phyloP scores from a whole-genome alignment of 1,140 invertebrate species.

The Aradophagus sp. region DNA sequence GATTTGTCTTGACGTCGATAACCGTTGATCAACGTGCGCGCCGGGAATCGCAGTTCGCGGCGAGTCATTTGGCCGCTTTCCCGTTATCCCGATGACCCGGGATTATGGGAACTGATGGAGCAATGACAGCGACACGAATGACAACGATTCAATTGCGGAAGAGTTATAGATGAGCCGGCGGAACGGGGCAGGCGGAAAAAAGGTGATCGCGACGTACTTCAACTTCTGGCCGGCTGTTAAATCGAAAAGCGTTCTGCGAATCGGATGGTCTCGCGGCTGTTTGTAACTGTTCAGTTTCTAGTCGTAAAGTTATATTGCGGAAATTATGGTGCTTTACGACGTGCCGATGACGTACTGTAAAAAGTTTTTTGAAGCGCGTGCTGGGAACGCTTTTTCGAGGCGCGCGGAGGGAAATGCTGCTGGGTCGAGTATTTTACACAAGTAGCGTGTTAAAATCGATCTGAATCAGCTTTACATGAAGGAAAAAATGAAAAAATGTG shows the following conservation, averaged over 20 bases:
- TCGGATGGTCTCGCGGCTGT: too few species aligned
- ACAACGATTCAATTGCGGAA: constrained; percentile 29
- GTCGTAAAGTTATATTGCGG: too few species aligned
- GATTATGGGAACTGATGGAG: constrained; percentile 50
- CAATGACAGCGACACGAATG: constrained; percentile 36
- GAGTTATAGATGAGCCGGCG: too few species aligned
- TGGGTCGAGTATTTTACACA: too few species aligned
- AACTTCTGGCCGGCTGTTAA: constrained; percentile 15
- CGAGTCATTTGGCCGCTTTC: constrained; percentile 50
- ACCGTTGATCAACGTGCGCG: constrained; percentile 7
- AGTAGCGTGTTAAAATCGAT: too few species aligned
- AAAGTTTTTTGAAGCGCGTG: not conserved
- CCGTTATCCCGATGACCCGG: constrained; percentile 65
- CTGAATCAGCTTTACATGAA: too few species aligned
- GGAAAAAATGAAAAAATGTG: too few species aligned
- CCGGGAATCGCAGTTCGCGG: constrained; percentile 15
- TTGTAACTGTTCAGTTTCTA: too few species aligned
- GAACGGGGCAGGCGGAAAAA: too few species aligned
- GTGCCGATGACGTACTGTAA: constrained; percentile 8
- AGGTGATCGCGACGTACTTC: too few species aligned
- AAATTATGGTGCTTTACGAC: constrained; percentile 26
- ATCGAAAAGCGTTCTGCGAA: too few species aligned
- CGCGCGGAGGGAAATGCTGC: too few species aligned
- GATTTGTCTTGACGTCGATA: constrained; percentile 62
- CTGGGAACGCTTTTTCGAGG: not conserved